Base-by-base conservation (phyloP, 30 jellyfish, hydroid and myxozoan genomes). In the Aurelia sp. region DNA sequence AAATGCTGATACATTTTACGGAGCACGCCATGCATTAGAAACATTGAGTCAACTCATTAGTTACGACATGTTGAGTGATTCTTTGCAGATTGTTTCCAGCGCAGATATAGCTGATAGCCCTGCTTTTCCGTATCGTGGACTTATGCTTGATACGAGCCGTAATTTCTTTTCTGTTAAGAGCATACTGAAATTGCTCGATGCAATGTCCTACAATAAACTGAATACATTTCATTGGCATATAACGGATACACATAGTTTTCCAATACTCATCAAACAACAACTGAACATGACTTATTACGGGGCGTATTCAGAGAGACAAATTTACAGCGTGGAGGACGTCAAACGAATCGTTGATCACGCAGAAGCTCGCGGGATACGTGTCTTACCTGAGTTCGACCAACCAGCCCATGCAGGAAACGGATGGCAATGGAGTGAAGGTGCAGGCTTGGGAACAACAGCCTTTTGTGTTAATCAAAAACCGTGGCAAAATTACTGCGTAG, bases 1-100 rank as follows among this genome's bases (percentile, higher is more conserved):
- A 19, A 11, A 50, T 8, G 89, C 93, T 16, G 86, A 84, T 58
- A 84, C 93, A 11, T 91, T 77, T 62, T 91, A 66, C 53, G 97
- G 97, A 2, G 97, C 97, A 21, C 87, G 97, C 20, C 97, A 91
- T 51, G 97, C 79, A 21, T 67, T 91, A 27, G 97, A 91, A 73
- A 83, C 97, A 61, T 22, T 91, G 37, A 91, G 97, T 72, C 97
- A 91, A 68, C 87, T 91, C 33, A 77, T 87, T 47, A 88, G 96
- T 23, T 91, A 84, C 66, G 76, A 75, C 22, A 87, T 77, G 63
- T 23, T 78, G n/a, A 74, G 72, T 37, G 92, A 91, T 37, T 69
- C 93, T 10, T 47, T 91, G 89, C 97, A 91, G 74, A 84, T 91
- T 16, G 97, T 87, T 13, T 70, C 91, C 22, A 41, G 62, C n/a